Conservation (phyloP, 2,888 invertebrate genomes). For the Erpobdella octoculata region DNA sequence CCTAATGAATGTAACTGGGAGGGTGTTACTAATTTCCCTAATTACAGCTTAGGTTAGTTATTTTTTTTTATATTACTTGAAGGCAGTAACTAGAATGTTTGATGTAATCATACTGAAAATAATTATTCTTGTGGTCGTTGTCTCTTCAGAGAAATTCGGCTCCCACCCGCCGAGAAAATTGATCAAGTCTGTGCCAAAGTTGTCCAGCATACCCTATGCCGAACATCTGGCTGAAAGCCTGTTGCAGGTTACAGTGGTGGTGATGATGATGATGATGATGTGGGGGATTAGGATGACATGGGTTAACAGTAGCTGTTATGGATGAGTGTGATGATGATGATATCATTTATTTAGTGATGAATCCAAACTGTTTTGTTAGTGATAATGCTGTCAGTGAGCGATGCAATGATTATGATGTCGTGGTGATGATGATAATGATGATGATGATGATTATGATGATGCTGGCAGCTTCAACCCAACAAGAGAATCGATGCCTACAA, state of each 20-base stretch:
- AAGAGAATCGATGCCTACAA: slow-evolving; percentile 13
- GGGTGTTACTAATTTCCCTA: slow-evolving; percentile 6
- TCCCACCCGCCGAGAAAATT: background rate
- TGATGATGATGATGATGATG: slow-evolving; percentile 16
- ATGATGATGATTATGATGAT: background rate
- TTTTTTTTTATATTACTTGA: background rate
- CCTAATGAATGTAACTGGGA: slow-evolving; percentile 9
- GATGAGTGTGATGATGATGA: background rate
- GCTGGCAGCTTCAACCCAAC: slow-evolving; percentile 5
- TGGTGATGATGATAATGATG: background rate
- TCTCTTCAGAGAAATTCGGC: background rate
- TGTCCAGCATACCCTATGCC: slow-evolving; percentile 17
- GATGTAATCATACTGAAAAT: background rate
- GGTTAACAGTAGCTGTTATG: background rate
- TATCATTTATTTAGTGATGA: background rate
- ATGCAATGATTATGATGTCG: background rate
- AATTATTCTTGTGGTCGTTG: background rate
- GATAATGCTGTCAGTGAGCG: background rate
- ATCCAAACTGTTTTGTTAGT: background rate
- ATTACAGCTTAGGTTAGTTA: slow-evolving; percentile 5
- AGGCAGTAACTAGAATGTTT: background rate
- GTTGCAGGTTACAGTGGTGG: background rate
- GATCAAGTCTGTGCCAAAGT: slow-evolving; percentile 14
- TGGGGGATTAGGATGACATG: slow-evolving; percentile 3
- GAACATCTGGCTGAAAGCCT: slow-evolving; percentile 16